phyloP scores from a whole-genome alignment of 2,888 invertebrate species.

The Zygothrica quintamaculata region DNA sequence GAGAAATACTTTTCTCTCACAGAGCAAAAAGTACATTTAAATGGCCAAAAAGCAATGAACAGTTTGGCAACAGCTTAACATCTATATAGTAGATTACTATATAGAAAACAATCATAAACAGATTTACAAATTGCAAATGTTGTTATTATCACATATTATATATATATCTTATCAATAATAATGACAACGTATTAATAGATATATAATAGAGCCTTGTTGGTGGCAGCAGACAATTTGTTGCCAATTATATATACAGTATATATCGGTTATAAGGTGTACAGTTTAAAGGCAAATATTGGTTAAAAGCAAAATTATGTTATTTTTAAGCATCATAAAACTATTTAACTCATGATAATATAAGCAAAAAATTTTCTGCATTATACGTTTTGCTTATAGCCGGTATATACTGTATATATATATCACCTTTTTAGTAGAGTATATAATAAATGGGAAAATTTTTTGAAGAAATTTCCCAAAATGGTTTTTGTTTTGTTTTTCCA shows the following conservation, averaged over 20 bases:
- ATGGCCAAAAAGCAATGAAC: constrained; percentile 53
- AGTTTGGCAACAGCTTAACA: constrained; percentile 41
- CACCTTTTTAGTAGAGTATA: too few species aligned
- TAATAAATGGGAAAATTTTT: background rate
- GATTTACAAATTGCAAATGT: too few species aligned
- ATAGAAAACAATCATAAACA: background rate
- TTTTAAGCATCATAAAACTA: too few species aligned
- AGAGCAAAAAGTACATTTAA: constrained; percentile 9
- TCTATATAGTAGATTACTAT: background rate
- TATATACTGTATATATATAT: too few species aligned
- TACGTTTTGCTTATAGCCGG: too few species aligned
- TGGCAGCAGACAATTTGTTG: constrained; percentile 42
- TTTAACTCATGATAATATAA: too few species aligned
- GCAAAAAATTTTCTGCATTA: too few species aligned
- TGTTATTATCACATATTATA: constrained; percentile 31
- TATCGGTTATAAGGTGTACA: too few species aligned
- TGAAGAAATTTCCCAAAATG: constrained; percentile 60
- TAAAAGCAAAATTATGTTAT: too few species aligned
- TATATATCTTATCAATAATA: too few species aligned
- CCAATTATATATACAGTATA: too few species aligned
- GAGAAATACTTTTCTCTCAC: constrained; percentile 15
- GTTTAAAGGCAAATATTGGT: too few species aligned
- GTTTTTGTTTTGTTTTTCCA: constrained; percentile 50
- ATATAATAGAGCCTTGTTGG: background rate
- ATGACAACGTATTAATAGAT: constrained; percentile 47